Evolutionary conservation across 2,888 invertebrate genomes (phyloP).

Genomic region (Campopleginae sp.): DNA sequence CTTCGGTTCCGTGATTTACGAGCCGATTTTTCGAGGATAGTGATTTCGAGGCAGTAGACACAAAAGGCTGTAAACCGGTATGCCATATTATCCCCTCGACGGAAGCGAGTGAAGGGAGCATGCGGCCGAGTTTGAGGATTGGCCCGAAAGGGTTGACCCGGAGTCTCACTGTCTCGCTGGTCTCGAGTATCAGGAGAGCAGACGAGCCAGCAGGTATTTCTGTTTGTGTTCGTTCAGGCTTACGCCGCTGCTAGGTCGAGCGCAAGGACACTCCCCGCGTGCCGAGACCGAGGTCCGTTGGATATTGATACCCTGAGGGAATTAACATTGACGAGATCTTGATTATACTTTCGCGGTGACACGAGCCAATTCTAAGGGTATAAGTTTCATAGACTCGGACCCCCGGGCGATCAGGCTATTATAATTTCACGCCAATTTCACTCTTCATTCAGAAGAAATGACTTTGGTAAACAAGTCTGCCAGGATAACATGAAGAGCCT

Average conservation of each 20-base stretch:
- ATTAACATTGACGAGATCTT: slow-evolving; percentile 17
- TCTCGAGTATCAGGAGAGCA: slow-evolving; percentile 71
- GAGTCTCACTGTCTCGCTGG: slow-evolving; percentile 73
- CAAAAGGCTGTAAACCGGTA: slow-evolving; percentile 35
- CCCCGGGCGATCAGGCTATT: slow-evolving; percentile 31
- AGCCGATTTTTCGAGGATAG: not conserved
- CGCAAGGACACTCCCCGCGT: slow-evolving; percentile 1
- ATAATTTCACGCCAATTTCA: slow-evolving; percentile 70
- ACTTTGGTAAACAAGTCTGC: slow-evolving; percentile 73
- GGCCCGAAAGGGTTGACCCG: slow-evolving; percentile 72
- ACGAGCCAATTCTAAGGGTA: slow-evolving; percentile 7
- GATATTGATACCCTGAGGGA: not conserved
- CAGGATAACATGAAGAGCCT: slow-evolving; percentile 67
- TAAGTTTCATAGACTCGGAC: not conserved
- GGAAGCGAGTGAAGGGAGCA: slow-evolving; percentile 31
- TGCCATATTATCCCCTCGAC: slow-evolving; percentile 9
- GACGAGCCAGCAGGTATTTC: slow-evolving; percentile 29
- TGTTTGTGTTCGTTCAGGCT: slow-evolving; percentile 30
- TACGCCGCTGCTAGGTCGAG: slow-evolving; percentile 29
- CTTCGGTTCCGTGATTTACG: not conserved
- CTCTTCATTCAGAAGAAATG: slow-evolving; percentile 73
- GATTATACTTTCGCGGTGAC: slow-evolving; percentile 26
- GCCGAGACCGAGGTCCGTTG: slow-evolving; percentile 16
- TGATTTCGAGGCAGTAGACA: not conserved
- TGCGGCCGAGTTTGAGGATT: slow-evolving; percentile 33